Percentiles rank a stretch among this genome's conserved stretches.
Evolutionary conservation across 2,888 invertebrate genomes (phyloP).

Genomic region (Agrochola macilenta): DNA sequence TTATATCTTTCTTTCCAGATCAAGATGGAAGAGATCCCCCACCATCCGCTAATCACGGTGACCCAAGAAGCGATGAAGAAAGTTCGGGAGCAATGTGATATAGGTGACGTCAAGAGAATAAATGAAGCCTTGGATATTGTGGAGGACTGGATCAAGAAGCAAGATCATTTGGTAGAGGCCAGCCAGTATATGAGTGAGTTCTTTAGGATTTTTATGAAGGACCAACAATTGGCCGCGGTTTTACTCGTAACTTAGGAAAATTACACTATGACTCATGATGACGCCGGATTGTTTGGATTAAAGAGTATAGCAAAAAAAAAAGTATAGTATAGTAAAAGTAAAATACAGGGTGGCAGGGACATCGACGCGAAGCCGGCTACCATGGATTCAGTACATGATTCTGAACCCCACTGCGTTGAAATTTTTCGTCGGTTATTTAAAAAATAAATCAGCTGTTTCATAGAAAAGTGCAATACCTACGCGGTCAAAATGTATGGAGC

Average conservation of each 20-base stretch:
- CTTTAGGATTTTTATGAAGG: background rate
- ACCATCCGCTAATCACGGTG: constrained; percentile 78
- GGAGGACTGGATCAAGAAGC: constrained; percentile 81
- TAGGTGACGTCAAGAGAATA: constrained; percentile 75
- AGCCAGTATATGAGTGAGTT: constrained; percentile 77
- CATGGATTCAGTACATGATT: too few species aligned
- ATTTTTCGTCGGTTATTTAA: too few species aligned
- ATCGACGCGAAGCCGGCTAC: too few species aligned
- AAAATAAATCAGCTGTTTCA: too few species aligned
- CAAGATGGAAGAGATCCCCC: constrained; percentile 76
- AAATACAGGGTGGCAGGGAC: too few species aligned
- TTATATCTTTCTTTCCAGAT: constrained; percentile 26
- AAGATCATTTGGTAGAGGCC: constrained; percentile 79
- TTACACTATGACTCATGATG: too few species aligned
- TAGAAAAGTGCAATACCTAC: too few species aligned
- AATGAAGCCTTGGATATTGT: constrained; percentile 75
- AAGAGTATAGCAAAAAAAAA: too few species aligned
- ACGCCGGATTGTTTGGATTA: background rate
- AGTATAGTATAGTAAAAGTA: too few species aligned
- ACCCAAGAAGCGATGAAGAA: constrained; percentile 75
- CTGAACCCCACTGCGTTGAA: too few species aligned
- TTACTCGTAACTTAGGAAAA: background rate
- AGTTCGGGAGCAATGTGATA: constrained; percentile 73
- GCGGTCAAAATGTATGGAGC: too few species aligned
- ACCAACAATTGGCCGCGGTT: background rate